Evolutionary conservation across 2,113 vertebrate species (phyloP), one percentile per base, ranked within the genome.

Genomic region (Triplophysa siluroides): DNA sequence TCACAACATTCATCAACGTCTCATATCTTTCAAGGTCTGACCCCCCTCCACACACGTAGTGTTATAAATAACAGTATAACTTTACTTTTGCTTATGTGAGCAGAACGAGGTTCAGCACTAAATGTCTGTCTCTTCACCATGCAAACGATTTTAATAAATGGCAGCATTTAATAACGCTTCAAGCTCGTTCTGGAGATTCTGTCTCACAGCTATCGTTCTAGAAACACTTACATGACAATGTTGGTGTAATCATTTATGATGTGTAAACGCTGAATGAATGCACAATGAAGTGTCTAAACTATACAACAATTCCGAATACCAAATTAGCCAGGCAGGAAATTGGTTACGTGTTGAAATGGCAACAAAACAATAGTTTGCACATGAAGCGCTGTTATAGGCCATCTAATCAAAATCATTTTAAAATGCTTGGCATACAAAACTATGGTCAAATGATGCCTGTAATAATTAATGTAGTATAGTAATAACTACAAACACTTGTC

Each of bases 51-150:
- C 61, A 33, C 16, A 3, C 26, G 61, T 11, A 2, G 3, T 65
- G 45, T 65, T 77, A 64, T 65, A 77, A 52, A 77, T 77, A 24
- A 65, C 62, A 16, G 45, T 2, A 26, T 16, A 82, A 82, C 75
- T 78, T 72, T 50, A 66, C 54, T 82, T 78, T 71, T 81, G 80
- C 65, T 70, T 67, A 75, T 73, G 70, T 67, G 50, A 5, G 62
- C 70, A 80, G 62, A 81, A 81, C 73, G 63, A 47, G 10, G 47
- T 75, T 80, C 70, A 61, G 70, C 61, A n/a, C 64, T 58, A 23
- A 81, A 62, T 43, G 21, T 47, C 54, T 76, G 73, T 62, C 41
- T 69, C 43, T 54, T 61, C 18, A 16, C 58, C 3, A 19, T 33
- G 24, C 19, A 18, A 76, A 61, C 10, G 2, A 12, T 67, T 54